A percentile compares a stretch with the other conserved stretches of the same genome.
phyloP scores from a whole-genome alignment of 2,888 invertebrate genomes.

The Psococerastis gibbosa region DNA sequence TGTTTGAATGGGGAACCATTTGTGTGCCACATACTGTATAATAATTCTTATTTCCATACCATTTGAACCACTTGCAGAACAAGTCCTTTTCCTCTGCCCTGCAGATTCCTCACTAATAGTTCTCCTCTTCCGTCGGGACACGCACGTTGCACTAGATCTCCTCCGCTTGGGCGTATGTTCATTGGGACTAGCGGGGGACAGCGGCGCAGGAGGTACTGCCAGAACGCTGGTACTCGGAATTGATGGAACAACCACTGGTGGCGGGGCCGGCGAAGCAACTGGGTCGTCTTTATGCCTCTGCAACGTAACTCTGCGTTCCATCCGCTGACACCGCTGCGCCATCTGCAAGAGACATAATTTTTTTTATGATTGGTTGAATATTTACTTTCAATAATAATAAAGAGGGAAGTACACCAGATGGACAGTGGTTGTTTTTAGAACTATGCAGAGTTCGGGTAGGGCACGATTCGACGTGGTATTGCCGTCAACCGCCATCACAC shows the following conservation, averaged over 20 bases:
- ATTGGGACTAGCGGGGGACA: not conserved
- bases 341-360: conserved; percentile 32
- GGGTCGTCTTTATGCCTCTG: conserved; percentile 23
- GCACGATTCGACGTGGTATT: too few species aligned
- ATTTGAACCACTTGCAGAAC: too few species aligned
- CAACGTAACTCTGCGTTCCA: conserved; percentile 38
- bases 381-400: not conserved
- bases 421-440: not conserved
- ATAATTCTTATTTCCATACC: too few species aligned
- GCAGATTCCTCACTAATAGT: too few species aligned
- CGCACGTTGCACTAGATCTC: not conserved
- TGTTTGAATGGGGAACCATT: too few species aligned
- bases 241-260: not conserved
- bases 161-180: conserved; percentile 9
- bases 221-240: not conserved
- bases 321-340: conserved; percentile 42
- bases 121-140: too few species aligned
- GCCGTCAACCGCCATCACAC: too few species aligned
- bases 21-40: too few species aligned
- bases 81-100: too few species aligned
- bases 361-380: not conserved
- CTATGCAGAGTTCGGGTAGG: not conserved
- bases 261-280: not conserved
- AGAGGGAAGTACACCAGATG: too few species aligned
- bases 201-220: conserved; percentile 8